Conservation (phyloP, 2,113 vertebrate species). For the Gadus macrocephalus region DNA sequence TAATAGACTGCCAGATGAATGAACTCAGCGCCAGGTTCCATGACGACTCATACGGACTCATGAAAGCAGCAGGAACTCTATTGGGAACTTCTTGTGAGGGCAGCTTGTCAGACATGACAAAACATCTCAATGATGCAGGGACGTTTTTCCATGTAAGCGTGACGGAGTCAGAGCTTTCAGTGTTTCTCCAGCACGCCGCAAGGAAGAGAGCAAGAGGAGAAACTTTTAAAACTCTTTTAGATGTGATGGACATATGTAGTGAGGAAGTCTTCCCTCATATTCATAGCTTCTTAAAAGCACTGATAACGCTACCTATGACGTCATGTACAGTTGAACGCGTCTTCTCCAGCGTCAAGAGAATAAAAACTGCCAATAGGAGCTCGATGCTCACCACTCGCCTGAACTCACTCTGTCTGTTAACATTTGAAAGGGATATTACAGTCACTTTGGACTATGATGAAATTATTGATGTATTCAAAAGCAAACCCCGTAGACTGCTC, state of each 20-base stretch:
- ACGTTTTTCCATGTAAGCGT: slow-evolving; percentile 2
- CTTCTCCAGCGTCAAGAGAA: slow-evolving; percentile 11
- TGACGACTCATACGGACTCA: slow-evolving; percentile 1
- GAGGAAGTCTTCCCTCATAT: slow-evolving; percentile 10
- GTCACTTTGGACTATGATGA: slow-evolving; percentile 25
- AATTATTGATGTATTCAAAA: slow-evolving; percentile 25
- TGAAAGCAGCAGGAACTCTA: slow-evolving; percentile 4
- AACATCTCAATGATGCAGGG: slow-evolving; percentile 1
- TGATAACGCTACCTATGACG: slow-evolving; percentile 20
- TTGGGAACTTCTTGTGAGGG: background rate
- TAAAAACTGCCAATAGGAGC: slow-evolving; percentile 5
- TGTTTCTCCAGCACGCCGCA: slow-evolving; percentile 5
- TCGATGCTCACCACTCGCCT: slow-evolving; percentile 7
- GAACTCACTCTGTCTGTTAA: slow-evolving; percentile 19
- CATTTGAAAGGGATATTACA: slow-evolving; percentile 21
- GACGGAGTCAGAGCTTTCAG: background rate
- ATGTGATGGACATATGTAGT: slow-evolving; percentile 18
- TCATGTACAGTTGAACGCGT: background rate
- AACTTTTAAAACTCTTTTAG: slow-evolving; percentile 5
- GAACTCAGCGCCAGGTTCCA: slow-evolving; percentile 26
- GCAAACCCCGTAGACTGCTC: background rate
- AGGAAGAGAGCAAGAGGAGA: background rate
- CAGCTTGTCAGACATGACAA: background rate
- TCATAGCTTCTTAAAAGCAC: slow-evolving; percentile 2
- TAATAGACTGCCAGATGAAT: slow-evolving; percentile 17